Evolutionary conservation across 2,113 vertebrate species (phyloP), one percentile per base, ranked within the genome.

Genomic region (Porphyrio hochstetteri): DNA sequence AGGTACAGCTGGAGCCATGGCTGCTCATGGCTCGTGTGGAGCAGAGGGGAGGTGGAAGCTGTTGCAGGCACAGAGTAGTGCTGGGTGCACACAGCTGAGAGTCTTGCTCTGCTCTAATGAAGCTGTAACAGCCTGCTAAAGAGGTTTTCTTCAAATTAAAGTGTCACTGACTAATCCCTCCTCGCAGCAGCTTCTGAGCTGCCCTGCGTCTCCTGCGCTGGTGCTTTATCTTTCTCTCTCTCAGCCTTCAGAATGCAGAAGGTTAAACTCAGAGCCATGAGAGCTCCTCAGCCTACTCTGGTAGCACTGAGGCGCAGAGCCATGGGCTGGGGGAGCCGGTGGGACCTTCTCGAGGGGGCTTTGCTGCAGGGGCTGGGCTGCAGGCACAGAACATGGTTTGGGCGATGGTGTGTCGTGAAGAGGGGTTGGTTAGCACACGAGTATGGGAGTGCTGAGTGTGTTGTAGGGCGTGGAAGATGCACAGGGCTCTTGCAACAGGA

Each of bases 341-440:
- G 15, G 44, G 44, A 28, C 60, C 44, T 9, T 46, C 38, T 7
- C 2, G 2, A 13, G 76, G 1, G 7, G 31, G 56, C 56, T 6
- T 21, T 4, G 52, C 42, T 25, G 60, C 60, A 3, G 24, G 44
- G 29, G 27, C 15, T 10, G 11, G 33, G 67, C 25, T 5, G 3
- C 1, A 24, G 76, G 53, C 1, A 1, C 74, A 9, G 35, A 13
- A 28, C 3, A 9, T 10, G 46, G 13, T 6, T 18, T 4, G 6
- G 50, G 17, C 10, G 1, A 7, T 11, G 59, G 36, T 11, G 42
- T 16, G 25, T 20, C 5, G 7, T 0, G 42, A 28, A 8, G 27
- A 24, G 23, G n/a, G 5, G 7, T 25, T n/a, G 2, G 65, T 15
- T 7, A 5, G 29, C 18, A 4, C 5, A 12, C 6, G 11, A 61